Conservation (phyloP, 2,113 vertebrate genomes). For the Oreocharis arfaki region DNA sequence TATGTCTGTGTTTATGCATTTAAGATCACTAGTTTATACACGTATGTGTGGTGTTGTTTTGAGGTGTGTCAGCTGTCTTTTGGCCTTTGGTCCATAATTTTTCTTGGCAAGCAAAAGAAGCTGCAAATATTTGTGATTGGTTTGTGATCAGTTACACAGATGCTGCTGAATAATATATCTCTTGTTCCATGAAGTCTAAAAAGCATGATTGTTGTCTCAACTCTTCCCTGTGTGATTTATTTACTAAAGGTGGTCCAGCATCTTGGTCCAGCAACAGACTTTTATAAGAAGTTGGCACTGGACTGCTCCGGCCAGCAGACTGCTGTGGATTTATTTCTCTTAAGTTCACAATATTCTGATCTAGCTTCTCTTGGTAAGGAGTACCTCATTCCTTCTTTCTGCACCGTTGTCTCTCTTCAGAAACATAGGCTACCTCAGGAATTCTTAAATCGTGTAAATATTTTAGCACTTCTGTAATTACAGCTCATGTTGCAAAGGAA, state of each 20-base stretch:
- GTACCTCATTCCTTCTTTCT: not conserved
- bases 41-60: not conserved
- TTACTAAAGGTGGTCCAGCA: slow-evolving; percentile 87
- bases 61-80: not conserved
- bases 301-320: slow-evolving; percentile 98
- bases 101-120: not conserved
- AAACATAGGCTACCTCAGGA: not conserved
- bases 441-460: not conserved
- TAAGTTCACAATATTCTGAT: slow-evolving; percentile 95
- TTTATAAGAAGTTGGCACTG: slow-evolving; percentile 97
- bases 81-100: not conserved
- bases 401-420: not conserved
- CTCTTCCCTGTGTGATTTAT: slow-evolving; percentile 13
- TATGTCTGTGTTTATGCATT: not conserved
- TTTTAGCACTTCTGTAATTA: not conserved
- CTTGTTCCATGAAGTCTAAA: not conserved
- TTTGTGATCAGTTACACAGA: not conserved
- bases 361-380: slow-evolving; percentile 90
- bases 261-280: slow-evolving; percentile 95
- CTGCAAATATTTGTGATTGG: not conserved
- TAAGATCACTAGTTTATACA: not conserved
- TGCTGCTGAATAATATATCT: not conserved
- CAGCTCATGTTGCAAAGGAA: not conserved
- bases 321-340: slow-evolving; percentile 93
- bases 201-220: not conserved